Base-by-base conservation (phyloP, 2,888 invertebrate species). In the Polyploca ridens region DNA sequence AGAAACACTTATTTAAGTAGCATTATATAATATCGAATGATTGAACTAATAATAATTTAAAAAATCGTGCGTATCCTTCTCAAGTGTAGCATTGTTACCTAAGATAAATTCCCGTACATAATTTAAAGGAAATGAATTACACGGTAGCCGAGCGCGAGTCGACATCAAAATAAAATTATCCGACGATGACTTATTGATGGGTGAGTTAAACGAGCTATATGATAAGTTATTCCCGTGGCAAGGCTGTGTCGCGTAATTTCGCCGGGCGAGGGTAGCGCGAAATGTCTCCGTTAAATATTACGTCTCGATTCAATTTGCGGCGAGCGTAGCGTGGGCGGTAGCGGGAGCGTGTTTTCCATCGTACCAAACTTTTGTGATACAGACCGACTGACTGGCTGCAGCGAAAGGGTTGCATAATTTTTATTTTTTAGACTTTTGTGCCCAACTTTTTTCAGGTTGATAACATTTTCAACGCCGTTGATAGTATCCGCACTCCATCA, bases 241-340 rank as follows among this genome's bases (percentile, higher is more conserved):
- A 70, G 77, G 81, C 76, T 78, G 79, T 71, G 79, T 77, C 81
- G 77, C 76, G 78, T 81, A 80, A 82, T 84, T 81, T 81, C 70
- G 74, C 70, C 69, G 73, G 68, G 75, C 68, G 76, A 74, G 77
- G 77, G 79, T 75, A 79, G 75, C 77, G 68, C 77, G 75, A 78
- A 83, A 82, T 82, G 79, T 83, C 78, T 78, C 78, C 79, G 81
- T 82, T 82, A 83, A 83, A 84, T 85, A 84, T 85, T 77, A 82
- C 81, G 80, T 75, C 77, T 74, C 79, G 79, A 84, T 85, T 85
- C 81, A 84, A 85, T 85, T 85, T 85, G 81, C 69, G 77, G 76
- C 54, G 54, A 74, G 71, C 71, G 70, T 72, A 73, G 76, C 72
- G 70, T 62, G 68, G 35, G 76, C 74, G 73, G 72, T 62, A 66